Percentiles rank a stretch among this genome's conserved stretches.
Conservation (phyloP, 2,113 vertebrate species). For the Cyprinus carpio region DNA sequence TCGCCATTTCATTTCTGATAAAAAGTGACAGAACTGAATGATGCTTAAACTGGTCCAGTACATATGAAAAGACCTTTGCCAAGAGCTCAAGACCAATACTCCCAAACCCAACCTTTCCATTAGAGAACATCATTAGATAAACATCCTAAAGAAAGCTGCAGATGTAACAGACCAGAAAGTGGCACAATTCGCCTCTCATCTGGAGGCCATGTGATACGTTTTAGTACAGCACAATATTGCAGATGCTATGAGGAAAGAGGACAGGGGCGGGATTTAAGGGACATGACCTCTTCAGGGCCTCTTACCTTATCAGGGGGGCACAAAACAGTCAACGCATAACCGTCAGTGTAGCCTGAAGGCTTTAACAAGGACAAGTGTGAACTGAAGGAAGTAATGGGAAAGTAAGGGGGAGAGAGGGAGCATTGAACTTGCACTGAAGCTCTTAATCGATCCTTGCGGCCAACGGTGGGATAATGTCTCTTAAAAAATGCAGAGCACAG, state of each 20-base stretch:
- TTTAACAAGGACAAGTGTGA: constrained; percentile 53
- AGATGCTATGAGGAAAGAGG: constrained; percentile 11
- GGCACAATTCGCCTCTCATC: constrained; percentile 26
- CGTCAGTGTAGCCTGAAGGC: constrained; percentile 61
- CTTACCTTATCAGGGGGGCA: constrained; percentile 64
- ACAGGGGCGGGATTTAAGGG: neutral
- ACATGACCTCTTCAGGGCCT: constrained; percentile 61
- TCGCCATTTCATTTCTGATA: neutral
- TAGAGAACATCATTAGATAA: constrained; percentile 64
- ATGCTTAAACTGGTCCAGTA: neutral
- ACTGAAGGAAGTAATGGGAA: constrained; percentile 29
- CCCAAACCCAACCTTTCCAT: constrained; percentile 15
- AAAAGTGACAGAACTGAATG: neutral
- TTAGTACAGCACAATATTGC: constrained; percentile 53
- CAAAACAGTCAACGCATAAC: constrained; percentile 58
- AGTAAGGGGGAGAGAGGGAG: neutral
- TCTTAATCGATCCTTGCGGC: constrained; percentile 51
- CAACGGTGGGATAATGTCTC: constrained; percentile 28
- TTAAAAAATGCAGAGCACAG: constrained; percentile 40
- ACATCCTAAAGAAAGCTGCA: constrained; percentile 68
- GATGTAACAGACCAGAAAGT: constrained; percentile 61
- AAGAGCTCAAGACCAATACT: constrained; percentile 16
- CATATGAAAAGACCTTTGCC: neutral
- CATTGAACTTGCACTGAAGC: constrained; percentile 34
- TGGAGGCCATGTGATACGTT: constrained; percentile 20